Percentiles rank a stretch among this genome's conserved stretches.
Conservation (phyloP, 2,888 invertebrate species). For the Apodemia zela region DNA sequence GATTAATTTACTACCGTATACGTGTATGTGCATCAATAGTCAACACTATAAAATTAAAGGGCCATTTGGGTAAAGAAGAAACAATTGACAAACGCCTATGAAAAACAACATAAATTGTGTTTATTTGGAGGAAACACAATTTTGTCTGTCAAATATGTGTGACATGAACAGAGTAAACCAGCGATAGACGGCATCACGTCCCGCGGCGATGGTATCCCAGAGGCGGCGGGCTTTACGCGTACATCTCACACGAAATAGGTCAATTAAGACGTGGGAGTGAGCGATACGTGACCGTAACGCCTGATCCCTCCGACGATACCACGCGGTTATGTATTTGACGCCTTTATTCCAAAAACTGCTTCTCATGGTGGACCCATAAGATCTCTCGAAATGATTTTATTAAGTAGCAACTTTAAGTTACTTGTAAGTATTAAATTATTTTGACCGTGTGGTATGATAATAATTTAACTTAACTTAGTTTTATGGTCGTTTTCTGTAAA, state of each 20-base stretch:
- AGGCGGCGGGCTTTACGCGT: conserved; percentile 57
- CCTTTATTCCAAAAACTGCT: conserved; percentile 56
- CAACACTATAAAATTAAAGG: no score
- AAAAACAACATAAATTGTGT: background rate
- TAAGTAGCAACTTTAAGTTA: conserved; percentile 11
- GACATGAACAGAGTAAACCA: conserved; percentile 42
- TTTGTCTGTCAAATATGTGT: conserved; percentile 39
- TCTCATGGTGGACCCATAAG: conserved; percentile 37
- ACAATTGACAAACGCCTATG: no score
- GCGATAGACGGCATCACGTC: conserved; percentile 60
- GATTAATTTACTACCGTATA: no score
- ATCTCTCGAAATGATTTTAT: conserved; percentile 11
- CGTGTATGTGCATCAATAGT: no score
- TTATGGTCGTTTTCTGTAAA: background rate
- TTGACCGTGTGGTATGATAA: background rate
- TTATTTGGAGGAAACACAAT: conserved; percentile 20
- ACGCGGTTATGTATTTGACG: conserved; percentile 66
- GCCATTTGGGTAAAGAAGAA: no score
- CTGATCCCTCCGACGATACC: conserved; percentile 56
- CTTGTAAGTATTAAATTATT: conserved; percentile 11
- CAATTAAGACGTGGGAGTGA: conserved; percentile 80
- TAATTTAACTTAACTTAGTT: background rate
- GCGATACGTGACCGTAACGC: conserved; percentile 74
- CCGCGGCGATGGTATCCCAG: conserved; percentile 74
- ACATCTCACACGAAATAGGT: conserved; percentile 77